These are phyloP conservation scores for Epistrophella euchroma DNA, from an alignment of 2,888 invertebrate genomes.

Conservation along the genomic window DNA sequence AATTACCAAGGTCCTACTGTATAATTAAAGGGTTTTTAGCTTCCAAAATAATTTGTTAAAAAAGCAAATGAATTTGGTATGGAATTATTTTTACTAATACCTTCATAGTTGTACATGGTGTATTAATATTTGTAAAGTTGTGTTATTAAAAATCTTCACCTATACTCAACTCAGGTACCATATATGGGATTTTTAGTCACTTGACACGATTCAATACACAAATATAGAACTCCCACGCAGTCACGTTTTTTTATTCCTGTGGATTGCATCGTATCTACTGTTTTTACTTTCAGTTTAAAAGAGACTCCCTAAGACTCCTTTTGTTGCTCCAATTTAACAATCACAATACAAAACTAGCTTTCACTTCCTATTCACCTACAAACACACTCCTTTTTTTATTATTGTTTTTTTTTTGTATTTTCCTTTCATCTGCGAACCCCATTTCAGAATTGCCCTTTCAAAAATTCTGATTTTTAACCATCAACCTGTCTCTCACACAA, in stretches of 20 bases:
- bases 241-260: not conserved
- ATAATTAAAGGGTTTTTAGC: too few species aligned
- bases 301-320: not conserved
- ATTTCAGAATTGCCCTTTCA: conserved; percentile 7
- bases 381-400: not conserved
- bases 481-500: conserved; percentile 48
- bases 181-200: not conserved
- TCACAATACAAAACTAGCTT: conserved; percentile 13
- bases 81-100: too few species aligned
- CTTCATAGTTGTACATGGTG: too few species aligned
- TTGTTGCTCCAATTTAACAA: conserved; percentile 17
- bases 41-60: too few species aligned
- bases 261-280: not conserved
- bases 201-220: not conserved
- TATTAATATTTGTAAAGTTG: too few species aligned
- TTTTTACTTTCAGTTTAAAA: conserved; percentile 27
- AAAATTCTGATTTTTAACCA: conserved; percentile 46
- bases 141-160: not conserved
- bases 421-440: not conserved
- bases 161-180: not conserved
- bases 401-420: not conserved
- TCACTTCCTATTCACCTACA: conserved; percentile 32
- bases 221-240: not conserved
- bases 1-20: too few species aligned
- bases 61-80: too few species aligned